A percentile compares a stretch with the other conserved stretches of the same genome.
Evolutionary conservation across 2,113 vertebrate species (phyloP).

Genomic region (Hypocryptadius cinnamomeus): DNA sequence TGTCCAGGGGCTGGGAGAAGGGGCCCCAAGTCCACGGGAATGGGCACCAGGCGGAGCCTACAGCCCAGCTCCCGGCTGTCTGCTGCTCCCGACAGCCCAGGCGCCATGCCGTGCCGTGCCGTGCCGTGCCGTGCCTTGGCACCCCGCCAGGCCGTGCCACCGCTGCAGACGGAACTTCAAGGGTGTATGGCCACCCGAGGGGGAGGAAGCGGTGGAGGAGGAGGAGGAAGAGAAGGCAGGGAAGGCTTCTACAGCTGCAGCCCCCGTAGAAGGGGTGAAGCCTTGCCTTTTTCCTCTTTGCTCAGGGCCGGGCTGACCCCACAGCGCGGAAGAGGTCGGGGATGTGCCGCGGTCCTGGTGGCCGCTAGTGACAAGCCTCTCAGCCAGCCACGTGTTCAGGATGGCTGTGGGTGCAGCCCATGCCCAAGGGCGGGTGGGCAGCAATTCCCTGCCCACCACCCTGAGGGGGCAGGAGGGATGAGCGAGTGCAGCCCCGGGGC

Average conservation of each 20-base stretch:
- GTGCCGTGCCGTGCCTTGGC: accelerated
- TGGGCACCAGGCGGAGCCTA: neutral
- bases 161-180: neutral
- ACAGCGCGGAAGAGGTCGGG: accelerated
- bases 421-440: neutral
- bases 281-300: too few relatives aligned
- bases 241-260: neutral
- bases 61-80: neutral
- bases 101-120: accelerated
- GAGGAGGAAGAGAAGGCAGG: neutral
- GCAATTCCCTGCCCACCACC: neutral
- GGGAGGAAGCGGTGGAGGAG: neutral
- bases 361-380: neutral
- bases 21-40: neutral
- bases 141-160: neutral
- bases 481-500: neutral
- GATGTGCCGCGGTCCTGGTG: neutral
- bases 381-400: neutral
- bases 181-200: neutral
- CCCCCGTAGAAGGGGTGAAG: neutral
- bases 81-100: accelerated
- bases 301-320: accelerated
- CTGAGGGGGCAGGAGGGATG: too few relatives aligned
- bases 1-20: neutral
- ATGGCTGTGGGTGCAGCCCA: neutral